A percentile compares a stretch with the other conserved stretches of the same genome.
Conservation (phyloP, 2,113 vertebrate genomes). For the Scatophagus argus region DNA sequence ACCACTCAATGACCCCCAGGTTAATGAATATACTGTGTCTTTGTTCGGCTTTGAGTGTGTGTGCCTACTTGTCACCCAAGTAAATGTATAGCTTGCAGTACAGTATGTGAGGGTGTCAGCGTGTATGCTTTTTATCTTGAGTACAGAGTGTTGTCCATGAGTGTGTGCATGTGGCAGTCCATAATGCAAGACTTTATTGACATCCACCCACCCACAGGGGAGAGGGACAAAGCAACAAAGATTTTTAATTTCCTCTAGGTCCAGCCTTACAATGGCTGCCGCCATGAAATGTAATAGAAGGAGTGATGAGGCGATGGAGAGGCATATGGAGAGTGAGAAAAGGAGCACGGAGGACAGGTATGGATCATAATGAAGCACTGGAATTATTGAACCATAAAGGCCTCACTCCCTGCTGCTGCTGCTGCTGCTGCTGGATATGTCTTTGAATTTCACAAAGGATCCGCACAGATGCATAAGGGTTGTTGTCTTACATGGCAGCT, state of each 20-base stretch:
- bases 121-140: conserved; percentile 21
- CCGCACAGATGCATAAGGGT: neutral
- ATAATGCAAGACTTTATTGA: conserved; percentile 61
- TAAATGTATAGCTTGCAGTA: conserved; percentile 28
- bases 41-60: conserved; percentile 1
- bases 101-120: neutral
- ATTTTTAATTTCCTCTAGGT: conserved; percentile 76
- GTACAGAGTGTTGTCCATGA: conserved; percentile 9
- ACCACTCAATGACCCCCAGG: conserved; percentile 10
- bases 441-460: conserved; percentile 8
- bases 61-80: conserved; percentile 3
- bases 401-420: conserved; percentile 18
- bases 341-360: conserved; percentile 20
- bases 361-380: conserved; percentile 34
- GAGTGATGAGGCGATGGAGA: conserved; percentile 16
- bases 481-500: conserved; percentile 48
- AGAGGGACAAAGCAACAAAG: conserved; percentile 52
- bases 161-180: conserved; percentile 29
- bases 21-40: conserved; percentile 39
- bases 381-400: conserved; percentile 57
- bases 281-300: conserved; percentile 54
- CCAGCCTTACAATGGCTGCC: conserved; percentile 19
- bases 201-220: conserved; percentile 30
- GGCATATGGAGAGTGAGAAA: conserved; percentile 23
- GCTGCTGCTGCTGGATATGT: conserved; percentile 12